Conservation (phyloP, 2,797 vertebrate genomes). For the Malurus leucopterus region DNA sequence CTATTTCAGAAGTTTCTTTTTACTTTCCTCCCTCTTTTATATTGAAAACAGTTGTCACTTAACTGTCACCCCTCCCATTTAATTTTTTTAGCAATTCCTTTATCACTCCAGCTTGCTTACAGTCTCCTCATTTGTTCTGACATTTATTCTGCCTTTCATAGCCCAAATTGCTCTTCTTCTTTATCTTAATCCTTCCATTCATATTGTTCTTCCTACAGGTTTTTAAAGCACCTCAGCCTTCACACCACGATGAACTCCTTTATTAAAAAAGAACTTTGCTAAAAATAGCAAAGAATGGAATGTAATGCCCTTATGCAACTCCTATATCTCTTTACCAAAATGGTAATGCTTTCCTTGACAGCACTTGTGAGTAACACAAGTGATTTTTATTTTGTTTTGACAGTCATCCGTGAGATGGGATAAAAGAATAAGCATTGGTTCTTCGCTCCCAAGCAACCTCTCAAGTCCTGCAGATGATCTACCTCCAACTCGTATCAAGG, state of each 20-base stretch:
- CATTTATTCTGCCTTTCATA: conserved; percentile 10
- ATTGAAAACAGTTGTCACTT: background rate
- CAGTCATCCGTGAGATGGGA: conserved; percentile 86
- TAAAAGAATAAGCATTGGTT: conserved; percentile 85
- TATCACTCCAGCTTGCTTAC: background rate
- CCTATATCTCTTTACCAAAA: background rate
- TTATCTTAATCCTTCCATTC: conserved; percentile 31
- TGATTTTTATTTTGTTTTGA: conserved; percentile 40
- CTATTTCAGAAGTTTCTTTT: background rate
- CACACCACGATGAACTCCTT: background rate
- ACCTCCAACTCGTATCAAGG: conserved; percentile 83
- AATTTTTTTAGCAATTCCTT: background rate
- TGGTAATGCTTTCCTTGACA: background rate
- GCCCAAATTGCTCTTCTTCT: conserved; percentile 1
- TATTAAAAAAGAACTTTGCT: background rate
- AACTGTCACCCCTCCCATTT: background rate
- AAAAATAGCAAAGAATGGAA: conserved; percentile 5
- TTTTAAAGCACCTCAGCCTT: background rate
- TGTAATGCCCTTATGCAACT: background rate
- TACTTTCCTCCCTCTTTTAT: background rate
- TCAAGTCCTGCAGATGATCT: conserved; percentile 81
- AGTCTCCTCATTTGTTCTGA: conserved; percentile 5
- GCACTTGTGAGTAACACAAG: background rate
- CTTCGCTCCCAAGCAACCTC: conserved; percentile 84
- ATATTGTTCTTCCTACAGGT: background rate